Base-by-base conservation (phyloP, 2,797 vertebrate genomes). In the Cottoperca gobio region DNA sequence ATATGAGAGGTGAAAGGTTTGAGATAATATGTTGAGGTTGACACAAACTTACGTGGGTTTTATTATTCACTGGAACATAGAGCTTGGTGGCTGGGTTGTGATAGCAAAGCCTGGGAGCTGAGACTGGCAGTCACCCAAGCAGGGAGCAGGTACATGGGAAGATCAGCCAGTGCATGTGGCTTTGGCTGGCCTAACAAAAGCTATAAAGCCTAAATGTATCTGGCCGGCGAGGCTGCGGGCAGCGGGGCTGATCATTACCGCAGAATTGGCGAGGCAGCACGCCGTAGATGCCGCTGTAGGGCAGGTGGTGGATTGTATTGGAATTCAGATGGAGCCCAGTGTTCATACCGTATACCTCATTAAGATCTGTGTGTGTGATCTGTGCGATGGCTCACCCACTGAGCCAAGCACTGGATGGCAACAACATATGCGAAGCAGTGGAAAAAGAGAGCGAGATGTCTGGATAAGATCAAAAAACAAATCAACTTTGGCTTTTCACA, bases 281-380 rank as follows among this genome's bases (percentile, higher is more conserved):
- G 12, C 49, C 9, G 1, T 63, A 39, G 68, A 82, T 8, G 57
- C 46, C 9, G 21, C 43, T 68, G 73, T 46, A 50, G 52, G 66
- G 57, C 9, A 31, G 59, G 21, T 37, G 55, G 58, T 16, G 46
- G 37, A 73, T 75, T 63, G 61, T 40, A 81, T 83, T 71, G 45
- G 53, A 78, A 74, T 53, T 71, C 62, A 62, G 64, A 77, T 61
- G 61, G 58, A 54, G 62, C 61, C 55, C 26, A 3, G 31, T 68
- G 70, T 84, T 86, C 83, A 23, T 49, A 58, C 59, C 69, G 21
- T 57, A 82, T 33, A 74, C 63, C 83, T 88, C 87, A 84, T 90
- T 86, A 84, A 71, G 70, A 82, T 86, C 37, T 3, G 35, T 64
- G 70, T 78, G 62, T 82, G 70, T 73, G 77, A 85, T 76, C 50